A percentile compares a stretch with the other conserved stretches of the same genome.
phyloP scores from a whole-genome alignment of 2,797 vertebrate genomes.

The Calcarius lapponicus region DNA sequence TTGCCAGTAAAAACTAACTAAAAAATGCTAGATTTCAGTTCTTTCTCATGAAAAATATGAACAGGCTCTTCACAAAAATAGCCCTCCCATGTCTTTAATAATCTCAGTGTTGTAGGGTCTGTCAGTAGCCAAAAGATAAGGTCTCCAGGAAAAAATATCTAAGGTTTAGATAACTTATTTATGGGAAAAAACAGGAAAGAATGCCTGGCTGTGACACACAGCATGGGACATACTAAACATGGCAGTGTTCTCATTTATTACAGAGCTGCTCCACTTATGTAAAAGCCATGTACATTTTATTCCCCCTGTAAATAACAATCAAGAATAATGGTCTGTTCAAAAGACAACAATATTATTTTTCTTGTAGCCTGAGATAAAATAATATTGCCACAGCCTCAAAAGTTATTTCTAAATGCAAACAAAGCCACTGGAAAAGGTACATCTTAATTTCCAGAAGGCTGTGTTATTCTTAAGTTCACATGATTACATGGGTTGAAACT shows the following conservation, averaged over 20 bases:
- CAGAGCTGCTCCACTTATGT: not conserved
- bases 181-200: not conserved
- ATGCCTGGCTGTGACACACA: not conserved
- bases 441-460: not conserved
- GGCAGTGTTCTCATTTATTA: not conserved
- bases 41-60: not conserved
- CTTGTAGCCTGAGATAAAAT: not conserved
- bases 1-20: not conserved
- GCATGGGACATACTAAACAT: not conserved
- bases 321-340: not conserved
- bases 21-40: not conserved
- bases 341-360: not conserved
- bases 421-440: not conserved
- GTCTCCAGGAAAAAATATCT: not conserved
- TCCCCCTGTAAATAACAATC: not conserved
- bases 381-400: not conserved
- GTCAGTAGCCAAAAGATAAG: constrained; percentile 6
- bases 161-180: not conserved
- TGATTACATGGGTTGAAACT: not conserved
- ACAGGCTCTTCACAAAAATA: not conserved
- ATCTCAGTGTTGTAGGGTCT: not conserved
- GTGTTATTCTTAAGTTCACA: not conserved
- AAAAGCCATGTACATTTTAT: not conserved
- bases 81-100: not conserved
- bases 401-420: not conserved